Evolutionary conservation across 1,140 invertebrate genomes (phyloP).

Genomic region (Neodiprion virginianus): DNA sequence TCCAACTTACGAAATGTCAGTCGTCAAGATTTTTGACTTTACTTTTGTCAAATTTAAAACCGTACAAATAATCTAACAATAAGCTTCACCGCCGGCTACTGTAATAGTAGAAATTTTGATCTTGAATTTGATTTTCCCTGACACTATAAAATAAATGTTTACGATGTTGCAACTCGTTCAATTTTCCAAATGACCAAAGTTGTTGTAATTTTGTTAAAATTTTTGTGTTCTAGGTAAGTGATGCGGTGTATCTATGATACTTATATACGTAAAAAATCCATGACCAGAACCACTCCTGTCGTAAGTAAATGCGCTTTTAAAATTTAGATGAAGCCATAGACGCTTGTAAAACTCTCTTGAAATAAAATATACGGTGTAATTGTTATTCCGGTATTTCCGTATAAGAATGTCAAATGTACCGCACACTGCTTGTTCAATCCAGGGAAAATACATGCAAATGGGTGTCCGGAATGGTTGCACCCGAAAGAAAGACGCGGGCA

Average conservation of each 20-base stretch:
- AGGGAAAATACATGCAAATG: neutral
- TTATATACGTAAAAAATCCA: no score
- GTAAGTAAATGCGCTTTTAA: no score
- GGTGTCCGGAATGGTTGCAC: conserved; percentile 25
- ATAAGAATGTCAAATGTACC: neutral
- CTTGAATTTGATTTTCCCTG: no score
- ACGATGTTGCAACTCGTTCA: no score
- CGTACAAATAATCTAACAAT: no score
- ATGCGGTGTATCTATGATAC: neutral
- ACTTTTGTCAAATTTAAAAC: no score
- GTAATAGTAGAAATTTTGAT: no score
- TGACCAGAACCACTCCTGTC: no score
- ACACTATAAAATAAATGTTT: no score
- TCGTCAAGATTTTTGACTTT: no score
- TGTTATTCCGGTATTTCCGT: neutral
- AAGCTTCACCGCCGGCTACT: no score
- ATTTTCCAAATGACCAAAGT: neutral
- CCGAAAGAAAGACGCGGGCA: conserved; percentile 23
- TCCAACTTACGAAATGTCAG: no score
- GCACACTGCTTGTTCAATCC: neutral
- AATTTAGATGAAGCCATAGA: neutral
- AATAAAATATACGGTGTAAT: neutral
- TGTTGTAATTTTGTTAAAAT: neutral
- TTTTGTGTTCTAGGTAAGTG: neutral
- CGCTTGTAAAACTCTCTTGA: neutral